Base-by-base conservation (phyloP, 2,797 vertebrate genomes). In the Alosa sapidissima region DNA sequence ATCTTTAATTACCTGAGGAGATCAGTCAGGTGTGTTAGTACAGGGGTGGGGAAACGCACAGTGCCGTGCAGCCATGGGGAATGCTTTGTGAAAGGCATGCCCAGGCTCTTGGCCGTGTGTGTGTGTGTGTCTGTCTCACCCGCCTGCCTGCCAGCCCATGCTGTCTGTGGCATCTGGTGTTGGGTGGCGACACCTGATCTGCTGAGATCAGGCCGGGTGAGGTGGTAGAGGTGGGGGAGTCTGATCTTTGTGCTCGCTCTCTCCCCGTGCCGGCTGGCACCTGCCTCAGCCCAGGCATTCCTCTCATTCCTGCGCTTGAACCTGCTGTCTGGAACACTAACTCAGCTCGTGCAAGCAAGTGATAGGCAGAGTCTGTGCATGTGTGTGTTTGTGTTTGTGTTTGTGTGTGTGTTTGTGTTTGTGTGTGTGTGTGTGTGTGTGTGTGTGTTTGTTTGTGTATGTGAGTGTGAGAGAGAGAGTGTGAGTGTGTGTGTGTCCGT, bases 151-250 rank as follows among this genome's bases (percentile, higher is more conserved):
- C 72, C 19, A 28, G 16, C n/a, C 52, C 81, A 28, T 13, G 81
- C 19, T 55, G 51, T 55, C 52, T 55, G 49, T 54, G 51, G 81
- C 52, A 82, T 55, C 16, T 41, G 51, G 81, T 78, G 41, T 78
- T 78, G 72, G 72, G 72, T 78, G 72, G 72, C 72, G 41, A 47
- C 72, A 78, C 72, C 72, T 78, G 72, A 78, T 78, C 72, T 45
- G 72, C 14, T 5, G 72, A 47, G 72, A 45, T 78, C 41, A 45
- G 72, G 41, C 72, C 36, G 3, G 36, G 36, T 55, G 54, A 8
- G 49, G 7, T 51, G 54, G 54, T 13, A 3, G 52, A 16, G 52
- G 52, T 21, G 72, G 41, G 21, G 6, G 72, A 19, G 68, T 45
- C 72, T 78, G 72, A 78, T 78, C 72, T 78, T 19, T 36, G 41